Base-by-base conservation (phyloP, 2,888 invertebrate genomes). In the Allacma fusca region DNA sequence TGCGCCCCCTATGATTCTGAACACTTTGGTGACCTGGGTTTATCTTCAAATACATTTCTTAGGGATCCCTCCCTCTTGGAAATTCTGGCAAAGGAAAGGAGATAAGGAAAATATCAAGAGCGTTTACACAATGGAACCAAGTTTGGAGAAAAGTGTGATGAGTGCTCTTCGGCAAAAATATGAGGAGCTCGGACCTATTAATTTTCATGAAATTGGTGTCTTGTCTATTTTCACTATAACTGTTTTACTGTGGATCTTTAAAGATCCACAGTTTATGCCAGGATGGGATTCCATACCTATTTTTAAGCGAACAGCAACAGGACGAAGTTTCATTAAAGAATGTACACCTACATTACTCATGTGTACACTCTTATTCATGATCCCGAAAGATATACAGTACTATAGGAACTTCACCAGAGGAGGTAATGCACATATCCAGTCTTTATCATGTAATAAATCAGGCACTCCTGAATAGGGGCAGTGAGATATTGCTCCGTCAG, bases 191-290 rank as follows among this genome's bases (percentile, higher is more conserved):
- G 96, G 96, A 50, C 92, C 92, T 0, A 90, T 93, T 86, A 90
- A 90, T 19, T 92, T 92, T 88, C 94, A 94, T 82, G 94, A 95
- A 87, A 80, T 79, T 86, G 88, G 90, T 72, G 92, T 94, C 9
- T 26, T 43, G 16, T 9, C 75, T 23, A 50, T 77, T 26, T 97
- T 97, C 86, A 86, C 93, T 29, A 82, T 92, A 13, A 91, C 96
- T 9, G 92, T 97, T 19, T 85, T 93, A 74, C 89, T 97, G 84
- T 97, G 96, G 92, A 93, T 97, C 86, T 93, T 96, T 86, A 90
- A 96, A 69, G 92, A 92, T 80, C 97, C 97, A 0, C 94, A 94
- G 80, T 94, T 97, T 86, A 92, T 95, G 85, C 88, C 89, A 0
- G 97, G 97, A 0, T 97, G 97, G 96, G 94, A 83, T 34, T 67